Percentiles rank a stretch among this genome's conserved stretches.
phyloP scores from a whole-genome alignment of 2,888 invertebrate species.

The Papilio elwesi region DNA sequence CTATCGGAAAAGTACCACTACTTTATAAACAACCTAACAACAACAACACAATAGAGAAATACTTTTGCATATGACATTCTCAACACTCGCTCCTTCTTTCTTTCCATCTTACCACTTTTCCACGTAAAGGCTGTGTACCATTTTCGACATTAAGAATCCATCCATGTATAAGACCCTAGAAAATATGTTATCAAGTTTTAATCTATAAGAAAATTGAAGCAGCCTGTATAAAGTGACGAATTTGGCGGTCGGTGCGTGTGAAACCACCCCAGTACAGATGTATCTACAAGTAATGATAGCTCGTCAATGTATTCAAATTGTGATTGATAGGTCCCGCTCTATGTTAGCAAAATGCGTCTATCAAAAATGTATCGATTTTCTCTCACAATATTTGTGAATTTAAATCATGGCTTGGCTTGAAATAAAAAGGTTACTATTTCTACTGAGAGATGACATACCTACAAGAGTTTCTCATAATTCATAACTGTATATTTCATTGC shows the following conservation, averaged over 20 bases:
- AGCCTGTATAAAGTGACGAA: slow-evolving; percentile 31
- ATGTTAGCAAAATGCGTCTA: slow-evolving; percentile 55
- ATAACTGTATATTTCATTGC: too few species aligned
- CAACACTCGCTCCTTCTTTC: too few species aligned
- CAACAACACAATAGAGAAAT: too few species aligned
- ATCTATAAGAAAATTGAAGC: slow-evolving; percentile 15
- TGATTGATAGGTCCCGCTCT: slow-evolving; percentile 67
- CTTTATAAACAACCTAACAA: too few species aligned
- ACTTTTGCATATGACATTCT: too few species aligned
- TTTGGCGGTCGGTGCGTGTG: slow-evolving; percentile 54
- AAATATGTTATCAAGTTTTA: background rate
- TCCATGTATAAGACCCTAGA: too few species aligned
- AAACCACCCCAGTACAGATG: slow-evolving; percentile 67
- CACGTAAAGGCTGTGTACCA: too few species aligned
- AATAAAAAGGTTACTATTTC: too few species aligned
- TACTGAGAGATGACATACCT: too few species aligned
- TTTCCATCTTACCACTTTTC: too few species aligned
- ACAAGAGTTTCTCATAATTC: too few species aligned
- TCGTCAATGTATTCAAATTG: slow-evolving; percentile 79
- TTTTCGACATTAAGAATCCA: background rate
- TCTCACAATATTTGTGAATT: background rate
- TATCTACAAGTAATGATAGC: slow-evolving; percentile 64
- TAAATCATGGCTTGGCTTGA: background rate
- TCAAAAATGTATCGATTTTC: slow-evolving; percentile 43
- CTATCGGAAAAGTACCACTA: too few species aligned